Conservation (phyloP, 2,888 invertebrate genomes). For the Diachrysia chrysitis region DNA sequence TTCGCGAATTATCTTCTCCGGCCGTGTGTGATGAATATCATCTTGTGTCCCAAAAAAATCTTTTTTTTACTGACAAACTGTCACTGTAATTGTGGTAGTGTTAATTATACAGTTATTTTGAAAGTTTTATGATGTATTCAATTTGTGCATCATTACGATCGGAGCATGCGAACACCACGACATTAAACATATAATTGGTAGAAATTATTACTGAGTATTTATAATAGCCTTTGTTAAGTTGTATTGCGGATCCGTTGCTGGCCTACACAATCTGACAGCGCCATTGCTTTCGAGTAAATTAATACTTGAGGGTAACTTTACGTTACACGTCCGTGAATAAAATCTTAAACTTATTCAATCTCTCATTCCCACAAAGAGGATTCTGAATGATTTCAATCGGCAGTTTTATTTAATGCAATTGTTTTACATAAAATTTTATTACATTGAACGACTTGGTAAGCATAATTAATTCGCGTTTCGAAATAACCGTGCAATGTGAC, state of each 20-base stretch:
- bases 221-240: slow-evolving; percentile 53
- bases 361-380: slow-evolving; percentile 44
- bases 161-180: slow-evolving; percentile 57
- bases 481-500: slow-evolving; percentile 58
- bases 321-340: slow-evolving; percentile 36
- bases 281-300: slow-evolving; percentile 37
- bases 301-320: slow-evolving; percentile 29
- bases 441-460: slow-evolving; percentile 36
- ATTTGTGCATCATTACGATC: slow-evolving; percentile 64
- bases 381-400: slow-evolving; percentile 53
- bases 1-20: slow-evolving; percentile 82
- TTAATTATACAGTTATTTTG: slow-evolving; percentile 71
- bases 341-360: slow-evolving; percentile 46
- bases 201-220: slow-evolving; percentile 58
- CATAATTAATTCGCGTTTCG: slow-evolving; percentile 52
- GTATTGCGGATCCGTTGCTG: slow-evolving; percentile 30
- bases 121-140: slow-evolving; percentile 72
- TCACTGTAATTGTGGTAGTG: slow-evolving; percentile 69
- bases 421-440: slow-evolving; percentile 58
- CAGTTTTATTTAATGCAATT: slow-evolving; percentile 49
- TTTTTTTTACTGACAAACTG: slow-evolving; percentile 70
- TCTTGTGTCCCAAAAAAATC: slow-evolving; percentile 72
- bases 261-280: slow-evolving; percentile 41
- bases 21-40: slow-evolving; percentile 81
- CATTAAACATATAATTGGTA: slow-evolving; percentile 61